Evolutionary conservation across 2,797 vertebrate species (phyloP).

Genomic region (Poeciliopsis infans): DNA sequence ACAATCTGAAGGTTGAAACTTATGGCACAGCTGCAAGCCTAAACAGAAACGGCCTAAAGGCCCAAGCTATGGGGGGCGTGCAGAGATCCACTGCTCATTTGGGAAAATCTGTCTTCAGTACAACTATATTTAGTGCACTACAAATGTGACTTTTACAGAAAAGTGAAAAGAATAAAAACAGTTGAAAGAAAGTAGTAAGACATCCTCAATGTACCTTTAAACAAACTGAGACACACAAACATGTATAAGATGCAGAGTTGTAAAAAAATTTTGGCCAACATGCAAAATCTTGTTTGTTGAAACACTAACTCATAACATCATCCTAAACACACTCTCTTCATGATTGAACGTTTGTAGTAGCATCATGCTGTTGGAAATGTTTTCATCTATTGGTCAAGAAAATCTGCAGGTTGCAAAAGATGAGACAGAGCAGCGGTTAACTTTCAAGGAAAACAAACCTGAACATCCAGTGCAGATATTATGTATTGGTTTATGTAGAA

Average conservation of each 20-base stretch:
- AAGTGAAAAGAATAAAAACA: background rate
- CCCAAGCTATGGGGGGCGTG: background rate
- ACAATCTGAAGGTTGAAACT: background rate
- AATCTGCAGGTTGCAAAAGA: background rate
- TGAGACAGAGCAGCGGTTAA: background rate
- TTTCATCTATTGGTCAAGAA: background rate
- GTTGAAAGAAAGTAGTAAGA: background rate
- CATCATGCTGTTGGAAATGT: background rate
- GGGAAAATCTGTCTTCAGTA: background rate
- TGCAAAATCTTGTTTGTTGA: background rate
- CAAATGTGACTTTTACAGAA: background rate
- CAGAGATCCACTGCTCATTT: background rate
- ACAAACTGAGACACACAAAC: background rate
- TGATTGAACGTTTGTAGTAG: background rate
- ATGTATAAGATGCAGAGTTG: background rate
- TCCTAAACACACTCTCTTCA: background rate
- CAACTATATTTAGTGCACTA: background rate
- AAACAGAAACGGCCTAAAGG: background rate
- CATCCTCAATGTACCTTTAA: background rate
- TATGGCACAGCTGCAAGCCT: background rate
- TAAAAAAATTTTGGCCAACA: background rate
- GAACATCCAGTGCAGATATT: background rate
- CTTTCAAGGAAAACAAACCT: background rate
- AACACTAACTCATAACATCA: background rate
- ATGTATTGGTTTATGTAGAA: background rate